Percentiles rank a stretch among this genome's conserved stretches.
phyloP scores from a whole-genome alignment of 2,888 invertebrate species.

The Eurytoma californica region DNA sequence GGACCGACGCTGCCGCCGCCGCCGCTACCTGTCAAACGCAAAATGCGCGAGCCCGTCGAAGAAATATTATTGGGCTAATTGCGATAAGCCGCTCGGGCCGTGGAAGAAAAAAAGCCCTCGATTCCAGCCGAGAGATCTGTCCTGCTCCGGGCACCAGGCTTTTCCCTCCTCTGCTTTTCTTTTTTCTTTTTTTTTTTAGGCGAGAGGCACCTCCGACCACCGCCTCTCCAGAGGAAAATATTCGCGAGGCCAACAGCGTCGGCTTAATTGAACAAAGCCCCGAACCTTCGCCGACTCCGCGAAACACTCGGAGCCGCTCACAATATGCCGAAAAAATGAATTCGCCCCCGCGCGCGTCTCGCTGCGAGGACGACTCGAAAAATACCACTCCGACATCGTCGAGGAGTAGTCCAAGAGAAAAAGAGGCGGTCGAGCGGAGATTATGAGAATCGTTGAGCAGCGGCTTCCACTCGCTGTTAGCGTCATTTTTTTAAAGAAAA shows the following conservation, averaged over 20 bases:
- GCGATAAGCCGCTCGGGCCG: conserved; percentile 71
- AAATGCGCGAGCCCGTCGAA: conserved; percentile 55
- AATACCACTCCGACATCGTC: conserved; percentile 44
- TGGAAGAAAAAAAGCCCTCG: conserved; percentile 54
- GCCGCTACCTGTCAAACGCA: conserved; percentile 66
- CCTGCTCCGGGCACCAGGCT: conserved; percentile 56
- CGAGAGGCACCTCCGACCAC: conserved; percentile 4
- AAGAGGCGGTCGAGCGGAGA: conserved; percentile 31
- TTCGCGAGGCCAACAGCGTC: conserved; percentile 66
- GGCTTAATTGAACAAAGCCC: conserved; percentile 75
- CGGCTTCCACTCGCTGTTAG: background rate
- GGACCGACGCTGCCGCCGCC: conserved; percentile 23
- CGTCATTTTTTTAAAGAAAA: background rate
- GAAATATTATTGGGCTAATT: conserved; percentile 74
- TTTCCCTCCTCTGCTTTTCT: conserved; percentile 62
- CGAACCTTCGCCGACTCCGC: conserved; percentile 58
- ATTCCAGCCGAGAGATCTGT: conserved; percentile 42
- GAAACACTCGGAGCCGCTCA: conserved; percentile 66
- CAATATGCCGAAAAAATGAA: conserved; percentile 72
- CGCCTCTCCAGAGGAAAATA: conserved; percentile 72
- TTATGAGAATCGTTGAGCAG: conserved; percentile 27
- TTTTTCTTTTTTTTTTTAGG: conserved; percentile 53
- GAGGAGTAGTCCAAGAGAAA: conserved; percentile 43
- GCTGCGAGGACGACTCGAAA: conserved; percentile 39
- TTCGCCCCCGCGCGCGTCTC: conserved; percentile 55